Evolutionary conservation across 2,888 invertebrate species (phyloP).

Genomic region (Chrysolina haemoptera): DNA sequence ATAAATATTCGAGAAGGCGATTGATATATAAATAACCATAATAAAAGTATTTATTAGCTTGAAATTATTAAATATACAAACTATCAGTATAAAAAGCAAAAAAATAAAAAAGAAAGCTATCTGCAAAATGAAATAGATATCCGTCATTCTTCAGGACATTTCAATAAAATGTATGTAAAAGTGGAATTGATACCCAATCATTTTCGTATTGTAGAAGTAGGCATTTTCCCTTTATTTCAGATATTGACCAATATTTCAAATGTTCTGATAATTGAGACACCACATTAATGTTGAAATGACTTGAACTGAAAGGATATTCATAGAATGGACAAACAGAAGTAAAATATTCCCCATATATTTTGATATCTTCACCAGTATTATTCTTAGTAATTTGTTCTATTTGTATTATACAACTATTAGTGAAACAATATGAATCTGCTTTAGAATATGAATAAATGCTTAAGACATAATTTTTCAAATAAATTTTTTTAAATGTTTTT

Average conservation of each 20-base stretch:
- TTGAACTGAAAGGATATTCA: background rate
- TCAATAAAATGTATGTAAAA: slow-evolving; percentile 25
- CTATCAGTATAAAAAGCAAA: background rate
- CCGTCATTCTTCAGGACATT: slow-evolving; percentile 1
- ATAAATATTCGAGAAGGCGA: background rate
- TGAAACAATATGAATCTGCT: background rate
- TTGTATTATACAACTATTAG: slow-evolving; percentile 1
- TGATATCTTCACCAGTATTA: background rate
- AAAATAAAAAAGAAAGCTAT: background rate
- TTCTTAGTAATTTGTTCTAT: background rate
- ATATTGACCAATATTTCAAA: background rate
- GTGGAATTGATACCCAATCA: background rate
- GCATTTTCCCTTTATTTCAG: background rate
- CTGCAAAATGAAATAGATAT: background rate
- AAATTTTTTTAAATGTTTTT: background rate
- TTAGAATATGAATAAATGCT: background rate
- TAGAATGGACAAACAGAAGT: background rate
- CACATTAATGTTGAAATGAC: background rate
- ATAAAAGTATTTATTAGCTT: background rate
- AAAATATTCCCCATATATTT: background rate
- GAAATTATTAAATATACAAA: background rate
- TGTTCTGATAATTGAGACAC: background rate
- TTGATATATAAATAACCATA: background rate
- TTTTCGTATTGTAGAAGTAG: background rate
- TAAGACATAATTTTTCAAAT: background rate